A percentile compares a stretch with the other conserved stretches of the same genome.
phyloP scores from a whole-genome alignment of 2,888 invertebrate genomes.

The Frankliniella intonsa region DNA sequence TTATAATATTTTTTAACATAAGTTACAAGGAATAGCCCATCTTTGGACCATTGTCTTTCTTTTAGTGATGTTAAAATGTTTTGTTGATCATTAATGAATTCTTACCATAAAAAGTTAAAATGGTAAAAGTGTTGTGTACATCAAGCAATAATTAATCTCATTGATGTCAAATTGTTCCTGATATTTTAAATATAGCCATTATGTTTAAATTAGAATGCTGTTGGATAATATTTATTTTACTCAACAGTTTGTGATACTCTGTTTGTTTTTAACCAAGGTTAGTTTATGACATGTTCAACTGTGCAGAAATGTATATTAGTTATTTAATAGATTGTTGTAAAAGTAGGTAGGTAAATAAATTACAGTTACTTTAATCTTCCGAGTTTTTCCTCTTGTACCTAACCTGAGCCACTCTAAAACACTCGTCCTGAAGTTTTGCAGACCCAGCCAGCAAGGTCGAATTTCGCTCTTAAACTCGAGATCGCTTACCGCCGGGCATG shows the following conservation, averaged over 20 bases:
- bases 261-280: neutral
- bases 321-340: neutral
- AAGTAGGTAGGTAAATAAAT: constrained; percentile 15
- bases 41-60: neutral
- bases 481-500: no score
- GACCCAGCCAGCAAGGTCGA: no score
- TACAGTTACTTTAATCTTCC: neutral
- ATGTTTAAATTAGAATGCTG: neutral
- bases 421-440: no score
- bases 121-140: neutral
- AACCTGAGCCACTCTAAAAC: no score
- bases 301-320: neutral
- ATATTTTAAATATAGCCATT: neutral
- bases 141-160: neutral
- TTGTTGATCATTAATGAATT: neutral
- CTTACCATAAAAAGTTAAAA: neutral
- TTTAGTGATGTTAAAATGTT: neutral
- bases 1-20: neutral
- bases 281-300: neutral
- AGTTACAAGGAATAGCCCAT: neutral
- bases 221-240: neutral
- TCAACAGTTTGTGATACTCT: neutral
- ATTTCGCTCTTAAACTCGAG: no score
- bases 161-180: neutral
- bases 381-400: neutral